Conservation (phyloP, 1,140 invertebrate genomes). For the Drosophila prosaltans region DNA sequence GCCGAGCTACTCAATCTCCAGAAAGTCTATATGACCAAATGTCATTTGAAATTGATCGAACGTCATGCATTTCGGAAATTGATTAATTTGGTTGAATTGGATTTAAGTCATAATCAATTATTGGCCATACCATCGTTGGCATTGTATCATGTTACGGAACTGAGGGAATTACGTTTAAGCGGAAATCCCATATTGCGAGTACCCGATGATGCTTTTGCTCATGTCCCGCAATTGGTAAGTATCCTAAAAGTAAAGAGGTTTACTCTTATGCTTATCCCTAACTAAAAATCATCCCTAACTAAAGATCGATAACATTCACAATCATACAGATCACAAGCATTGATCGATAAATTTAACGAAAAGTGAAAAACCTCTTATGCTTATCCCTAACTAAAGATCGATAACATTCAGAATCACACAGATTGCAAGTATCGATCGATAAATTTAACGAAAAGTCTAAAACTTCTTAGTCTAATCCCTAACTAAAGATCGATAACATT, state of each 20-base stretch:
- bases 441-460: too few relatives aligned
- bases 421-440: not conserved
- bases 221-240: constrained; percentile 86
- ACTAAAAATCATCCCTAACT: too few relatives aligned
- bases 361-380: too few relatives aligned
- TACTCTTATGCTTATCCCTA: too few relatives aligned
- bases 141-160: constrained; percentile 88
- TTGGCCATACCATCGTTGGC: constrained; percentile 88
- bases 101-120: constrained; percentile 89
- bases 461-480: too few relatives aligned
- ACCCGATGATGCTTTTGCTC: constrained; percentile 87
- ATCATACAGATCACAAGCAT: too few relatives aligned
- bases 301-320: too few relatives aligned
- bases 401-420: too few relatives aligned
- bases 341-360: too few relatives aligned
- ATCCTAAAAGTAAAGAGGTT: not conserved
- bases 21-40: constrained; percentile 88
- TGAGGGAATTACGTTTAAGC: constrained; percentile 89
- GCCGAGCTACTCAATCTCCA: constrained; percentile 91
- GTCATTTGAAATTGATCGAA: constrained; percentile 86
- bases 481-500: too few relatives aligned
- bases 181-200: constrained; percentile 89
- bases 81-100: constrained; percentile 90
- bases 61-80: constrained; percentile 88
- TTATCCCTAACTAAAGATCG: too few relatives aligned